A percentile compares a stretch with the other conserved stretches of the same genome.
phyloP scores from a whole-genome alignment of 2,888 invertebrate species.

The Tetanocera ferruginea region DNA sequence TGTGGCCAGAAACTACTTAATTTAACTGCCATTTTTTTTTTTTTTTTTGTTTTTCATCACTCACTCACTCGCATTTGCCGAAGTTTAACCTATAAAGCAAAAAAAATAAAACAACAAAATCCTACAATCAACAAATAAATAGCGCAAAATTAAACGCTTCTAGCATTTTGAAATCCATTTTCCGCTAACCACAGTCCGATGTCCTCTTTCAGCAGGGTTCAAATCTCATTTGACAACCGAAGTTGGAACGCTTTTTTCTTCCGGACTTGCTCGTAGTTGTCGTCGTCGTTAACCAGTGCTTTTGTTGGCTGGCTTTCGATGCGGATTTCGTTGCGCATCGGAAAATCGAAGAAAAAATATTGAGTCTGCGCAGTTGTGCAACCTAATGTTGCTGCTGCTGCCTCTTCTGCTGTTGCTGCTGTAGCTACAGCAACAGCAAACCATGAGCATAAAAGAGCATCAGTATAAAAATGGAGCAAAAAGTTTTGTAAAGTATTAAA shows the following conservation, averaged over 20 bases:
- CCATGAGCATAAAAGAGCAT: conserved; percentile 11
- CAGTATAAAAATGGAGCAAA: conserved; percentile 21
- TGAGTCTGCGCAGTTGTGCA: conserved; percentile 27
- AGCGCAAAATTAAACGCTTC: conserved; percentile 2
- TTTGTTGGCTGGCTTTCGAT: conserved; percentile 3
- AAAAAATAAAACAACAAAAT: background rate
- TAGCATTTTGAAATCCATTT: conserved; percentile 15
- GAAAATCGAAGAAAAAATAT: conserved; percentile 25
- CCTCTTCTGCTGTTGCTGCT: background rate
- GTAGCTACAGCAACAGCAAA: background rate
- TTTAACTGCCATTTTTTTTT: background rate
- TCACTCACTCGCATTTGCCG: background rate
- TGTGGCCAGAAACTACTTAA: conserved; percentile 7
- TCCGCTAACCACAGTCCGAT: background rate
- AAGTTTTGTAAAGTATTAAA: background rate
- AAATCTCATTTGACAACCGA: background rate
- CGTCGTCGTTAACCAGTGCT: background rate
- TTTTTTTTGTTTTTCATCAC: background rate
- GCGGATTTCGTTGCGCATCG: conserved; percentile 22
- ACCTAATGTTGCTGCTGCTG: background rate
- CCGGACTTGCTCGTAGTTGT: background rate
- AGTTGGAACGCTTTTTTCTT: background rate
- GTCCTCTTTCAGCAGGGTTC: conserved; percentile 6
- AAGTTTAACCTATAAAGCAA: conserved; percentile 18
- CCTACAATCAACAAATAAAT: conserved; percentile 19